Percentiles rank a stretch among this genome's conserved stretches.
These are phyloP conservation scores for Phocides pigmalion DNA, from an alignment of 1,140 invertebrate genomes.

Conservation along the genomic window DNA sequence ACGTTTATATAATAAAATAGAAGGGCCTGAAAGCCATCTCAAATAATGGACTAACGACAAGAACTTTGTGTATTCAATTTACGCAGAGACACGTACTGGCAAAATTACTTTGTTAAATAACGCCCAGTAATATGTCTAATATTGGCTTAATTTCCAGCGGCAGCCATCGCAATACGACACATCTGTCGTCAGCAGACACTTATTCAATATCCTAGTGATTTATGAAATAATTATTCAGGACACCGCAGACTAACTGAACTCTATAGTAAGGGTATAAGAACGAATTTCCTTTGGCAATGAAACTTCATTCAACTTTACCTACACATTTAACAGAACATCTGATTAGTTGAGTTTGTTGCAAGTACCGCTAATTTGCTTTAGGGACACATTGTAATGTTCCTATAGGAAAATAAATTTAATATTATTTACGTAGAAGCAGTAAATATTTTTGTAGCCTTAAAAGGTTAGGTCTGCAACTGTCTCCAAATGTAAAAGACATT, in stretches of 20 bases:
- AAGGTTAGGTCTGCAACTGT: too few relatives aligned
- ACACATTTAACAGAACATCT: slow-evolving; percentile 10
- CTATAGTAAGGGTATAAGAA: slow-evolving; percentile 12
- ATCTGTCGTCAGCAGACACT: slow-evolving; percentile 57
- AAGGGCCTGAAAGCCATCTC: too few relatives aligned
- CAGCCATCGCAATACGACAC: slow-evolving; percentile 50
- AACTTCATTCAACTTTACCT: slow-evolving; percentile 14
- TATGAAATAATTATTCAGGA: slow-evolving; percentile 51
- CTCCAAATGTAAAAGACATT: too few relatives aligned
- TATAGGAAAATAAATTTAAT: too few relatives aligned
- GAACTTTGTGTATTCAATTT: slow-evolving; percentile 10
- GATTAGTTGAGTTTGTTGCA: slow-evolving; percentile 7
- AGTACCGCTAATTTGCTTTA: not conserved
- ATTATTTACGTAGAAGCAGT: too few relatives aligned
- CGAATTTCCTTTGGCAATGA: not conserved
- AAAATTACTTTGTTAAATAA: slow-evolving; percentile 34
- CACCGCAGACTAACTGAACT: slow-evolving; percentile 32
- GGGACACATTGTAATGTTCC: too few relatives aligned
- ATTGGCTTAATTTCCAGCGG: slow-evolving; percentile 45
- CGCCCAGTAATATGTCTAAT: slow-evolving; percentile 42
- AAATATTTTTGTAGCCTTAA: too few relatives aligned
- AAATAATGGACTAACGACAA: not conserved
- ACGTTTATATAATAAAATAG: too few relatives aligned
- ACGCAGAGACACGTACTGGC: slow-evolving; percentile 6
- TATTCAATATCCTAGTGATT: slow-evolving; percentile 59